phyloP scores from a whole-genome alignment of 2,113 vertebrate genomes.

The Syngnathoides biaculeatus region DNA sequence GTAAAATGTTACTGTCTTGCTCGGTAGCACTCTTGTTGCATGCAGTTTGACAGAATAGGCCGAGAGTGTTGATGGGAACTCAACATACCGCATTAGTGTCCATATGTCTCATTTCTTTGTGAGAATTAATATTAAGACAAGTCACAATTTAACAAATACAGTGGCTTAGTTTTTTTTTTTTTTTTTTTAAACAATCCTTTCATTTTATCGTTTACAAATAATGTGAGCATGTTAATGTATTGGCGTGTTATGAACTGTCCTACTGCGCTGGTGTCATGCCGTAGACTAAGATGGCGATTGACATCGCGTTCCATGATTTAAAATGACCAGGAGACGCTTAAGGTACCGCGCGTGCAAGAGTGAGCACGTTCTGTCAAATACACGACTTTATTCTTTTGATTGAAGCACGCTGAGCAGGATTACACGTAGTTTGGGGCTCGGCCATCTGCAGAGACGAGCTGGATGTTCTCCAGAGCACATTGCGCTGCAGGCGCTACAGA shows the following conservation, averaged over 20 bases:
- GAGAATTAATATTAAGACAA: neutral
- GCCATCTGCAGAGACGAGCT: slow-evolving; percentile 50
- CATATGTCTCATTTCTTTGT: neutral
- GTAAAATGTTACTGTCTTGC: neutral
- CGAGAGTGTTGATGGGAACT: neutral
- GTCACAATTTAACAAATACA: neutral
- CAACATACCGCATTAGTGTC: neutral
- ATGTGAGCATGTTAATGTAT: neutral
- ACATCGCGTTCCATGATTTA: neutral
- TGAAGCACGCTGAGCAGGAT: slow-evolving; percentile 29
- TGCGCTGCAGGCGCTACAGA: slow-evolving; percentile 42
- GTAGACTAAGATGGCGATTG: neutral
- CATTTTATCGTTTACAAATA: neutral
- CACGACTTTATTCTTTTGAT: neutral
- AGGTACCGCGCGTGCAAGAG: neutral
- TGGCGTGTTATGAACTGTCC: neutral
- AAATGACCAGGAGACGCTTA: neutral
- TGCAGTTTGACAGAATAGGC: neutral
- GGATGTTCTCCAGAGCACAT: slow-evolving; percentile 45
- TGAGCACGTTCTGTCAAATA: slow-evolving; percentile 8
- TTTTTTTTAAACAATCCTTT: neutral
- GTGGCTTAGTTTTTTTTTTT: neutral
- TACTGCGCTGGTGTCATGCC: neutral
- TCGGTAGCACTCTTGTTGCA: neutral
- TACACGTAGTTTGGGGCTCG: slow-evolving; percentile 48